Evolutionary conservation across 1,140 invertebrate genomes (phyloP).

Genomic region (Spodoptera frugiperda): DNA sequence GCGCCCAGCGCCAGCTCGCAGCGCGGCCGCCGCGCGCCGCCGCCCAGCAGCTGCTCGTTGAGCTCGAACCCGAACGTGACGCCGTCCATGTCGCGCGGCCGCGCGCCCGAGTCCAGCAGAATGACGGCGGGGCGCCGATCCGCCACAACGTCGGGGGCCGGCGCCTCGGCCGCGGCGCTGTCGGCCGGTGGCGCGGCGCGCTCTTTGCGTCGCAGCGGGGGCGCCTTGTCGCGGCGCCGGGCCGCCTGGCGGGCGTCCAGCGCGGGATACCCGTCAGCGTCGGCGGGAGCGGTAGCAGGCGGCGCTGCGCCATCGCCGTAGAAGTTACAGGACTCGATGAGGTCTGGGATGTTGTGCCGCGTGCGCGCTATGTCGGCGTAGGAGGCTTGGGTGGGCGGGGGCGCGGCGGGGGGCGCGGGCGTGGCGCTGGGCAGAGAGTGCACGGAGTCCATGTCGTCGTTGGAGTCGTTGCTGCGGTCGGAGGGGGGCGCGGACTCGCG

Average conservation of each 20-base stretch:
- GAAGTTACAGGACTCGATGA: conserved; percentile 84
- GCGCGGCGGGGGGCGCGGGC: conserved; percentile 68
- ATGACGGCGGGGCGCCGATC: conserved; percentile 88
- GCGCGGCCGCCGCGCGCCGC: conserved; percentile 60
- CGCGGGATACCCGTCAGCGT: conserved; percentile 66
- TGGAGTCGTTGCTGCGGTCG: conserved; percentile 91
- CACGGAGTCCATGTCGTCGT: conserved; percentile 90
- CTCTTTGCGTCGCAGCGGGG: conserved; percentile 48
- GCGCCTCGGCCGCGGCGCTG: conserved; percentile 40
- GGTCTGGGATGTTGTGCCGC: conserved; percentile 82
- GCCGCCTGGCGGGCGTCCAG: conserved; percentile 56
- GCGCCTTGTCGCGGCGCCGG: conserved; percentile 12
- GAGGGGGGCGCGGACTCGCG: conserved; percentile 88
- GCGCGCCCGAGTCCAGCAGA: conserved; percentile 86
- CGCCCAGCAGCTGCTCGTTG: conserved; percentile 88
- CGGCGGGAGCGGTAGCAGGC: conserved; percentile 46
- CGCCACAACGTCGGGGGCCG: conserved; percentile 73
- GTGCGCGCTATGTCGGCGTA: conserved; percentile 92
- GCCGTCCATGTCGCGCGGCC: conserved; percentile 86
- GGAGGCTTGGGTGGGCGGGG: conserved; percentile 87
- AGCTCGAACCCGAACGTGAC: conserved; percentile 90
- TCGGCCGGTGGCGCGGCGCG: conserved; percentile 43
- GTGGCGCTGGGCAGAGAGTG: conserved; percentile 89
- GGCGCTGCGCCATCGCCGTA: conserved; percentile 67
- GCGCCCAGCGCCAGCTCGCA: conserved; percentile 62